Percentiles rank a stretch among this genome's conserved stretches.
phyloP scores from a whole-genome alignment of 2,888 invertebrate species.

The Drosophila borealis region DNA sequence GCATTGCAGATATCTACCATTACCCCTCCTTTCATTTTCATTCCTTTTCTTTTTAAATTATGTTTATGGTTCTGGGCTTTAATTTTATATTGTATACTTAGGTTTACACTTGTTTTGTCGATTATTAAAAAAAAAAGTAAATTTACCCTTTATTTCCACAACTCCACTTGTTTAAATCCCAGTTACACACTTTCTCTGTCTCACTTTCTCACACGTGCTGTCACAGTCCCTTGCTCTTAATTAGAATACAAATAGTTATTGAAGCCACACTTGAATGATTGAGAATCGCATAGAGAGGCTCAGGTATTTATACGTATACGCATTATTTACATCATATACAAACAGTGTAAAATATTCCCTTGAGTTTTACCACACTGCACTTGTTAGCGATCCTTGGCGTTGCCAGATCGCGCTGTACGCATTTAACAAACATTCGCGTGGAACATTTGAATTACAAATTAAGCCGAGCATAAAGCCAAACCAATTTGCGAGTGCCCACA shows the following conservation, averaged over 20 bases:
- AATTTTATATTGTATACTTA: too few species aligned
- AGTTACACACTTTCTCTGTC: too few species aligned
- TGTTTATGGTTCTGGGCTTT: too few species aligned
- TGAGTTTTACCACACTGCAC: slow-evolving; percentile 13
- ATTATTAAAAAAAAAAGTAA: too few species aligned
- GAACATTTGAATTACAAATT: slow-evolving; percentile 76
- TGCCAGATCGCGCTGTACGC: slow-evolving; percentile 45
- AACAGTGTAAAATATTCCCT: slow-evolving; percentile 13
- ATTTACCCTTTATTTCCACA: too few species aligned
- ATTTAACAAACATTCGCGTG: slow-evolving; percentile 33
- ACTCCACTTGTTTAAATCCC: too few species aligned
- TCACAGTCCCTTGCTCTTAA: background rate
- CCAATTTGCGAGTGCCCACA: slow-evolving; percentile 72
- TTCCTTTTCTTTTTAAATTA: too few species aligned
- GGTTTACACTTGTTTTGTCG: too few species aligned
- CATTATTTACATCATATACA: background rate
- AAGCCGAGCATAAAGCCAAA: slow-evolving; percentile 69
- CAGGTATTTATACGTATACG: background rate
- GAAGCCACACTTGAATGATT: too few species aligned
- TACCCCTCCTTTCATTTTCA: too few species aligned
- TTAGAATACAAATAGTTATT: too few species aligned
- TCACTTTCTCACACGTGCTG: background rate
- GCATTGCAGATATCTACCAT: too few species aligned
- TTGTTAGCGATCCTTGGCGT: slow-evolving; percentile 34
- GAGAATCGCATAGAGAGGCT: slow-evolving; percentile 4